Base-by-base conservation (phyloP, 1,140 invertebrate genomes). In the honey bee (Apis mellifera) region DNA sequence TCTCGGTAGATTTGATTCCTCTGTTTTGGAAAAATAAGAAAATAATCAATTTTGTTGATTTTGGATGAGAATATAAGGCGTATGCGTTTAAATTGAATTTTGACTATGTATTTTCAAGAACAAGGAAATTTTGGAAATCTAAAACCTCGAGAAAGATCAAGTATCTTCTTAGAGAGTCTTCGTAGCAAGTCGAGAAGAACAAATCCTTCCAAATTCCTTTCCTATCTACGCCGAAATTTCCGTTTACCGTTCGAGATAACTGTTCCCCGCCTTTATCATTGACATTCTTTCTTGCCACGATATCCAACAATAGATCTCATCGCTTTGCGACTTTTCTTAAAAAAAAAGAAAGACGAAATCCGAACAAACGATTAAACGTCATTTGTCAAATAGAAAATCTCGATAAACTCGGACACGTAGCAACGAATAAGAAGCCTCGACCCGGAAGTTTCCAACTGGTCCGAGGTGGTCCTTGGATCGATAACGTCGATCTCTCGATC, bases 401-500 rank as follows among this genome's bases (percentile, higher is more conserved):
- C 75, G 52, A 62, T 52, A 54, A 57, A 17, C 48, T 21, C 50
- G 19, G 12, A 17, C 42, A 64, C 59, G 32, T 42, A 42, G 3
- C 32, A 42, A 42, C 32, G 32, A 75, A 59, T 55, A 81, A 54
- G 78, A 75, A 81, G 52, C 70, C 9, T 23, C 50, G 17, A 80
- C 54, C 69, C 73, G 69, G 77, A 83, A 80, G 69, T 17, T 13
- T 32, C 21, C 4, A 13, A 3, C 57, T 74, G 50, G 71, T 8
- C 52, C n/a, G n/a, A n/a, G 59, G 21, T 76, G 78, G 32, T 82
- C 65, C 70, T 8, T 32, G 32, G 72, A 81, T 84, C 78, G 83
- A 81, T 80, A 83, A 71, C 59, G 60, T 78, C 17, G 76, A 83
- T 83, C 82, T 55, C 11, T 5, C 32, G 76, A 68, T 83, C 77